Conservation (phyloP, 2,113 vertebrate genomes). For the Xiphophorus couchianus region DNA sequence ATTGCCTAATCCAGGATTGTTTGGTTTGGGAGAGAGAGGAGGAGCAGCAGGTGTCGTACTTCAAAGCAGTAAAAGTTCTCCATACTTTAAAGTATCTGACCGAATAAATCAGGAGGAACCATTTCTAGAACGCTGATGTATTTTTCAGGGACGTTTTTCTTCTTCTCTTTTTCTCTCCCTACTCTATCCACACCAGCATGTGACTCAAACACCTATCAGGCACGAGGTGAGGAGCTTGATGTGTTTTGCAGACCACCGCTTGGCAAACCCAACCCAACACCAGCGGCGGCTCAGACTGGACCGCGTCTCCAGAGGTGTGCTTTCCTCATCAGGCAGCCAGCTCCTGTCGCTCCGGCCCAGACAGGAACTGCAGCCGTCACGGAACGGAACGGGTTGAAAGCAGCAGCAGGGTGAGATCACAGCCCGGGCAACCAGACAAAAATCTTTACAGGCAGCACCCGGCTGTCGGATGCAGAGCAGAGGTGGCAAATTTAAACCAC, state of each 20-base stretch:
- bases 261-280: slow-evolving; percentile 1
- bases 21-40: neutral
- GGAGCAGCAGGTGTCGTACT: neutral
- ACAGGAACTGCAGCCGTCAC: slow-evolving; percentile 55
- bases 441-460: neutral
- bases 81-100: neutral
- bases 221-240: slow-evolving; percentile 40
- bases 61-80: too few relatives aligned
- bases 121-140: neutral
- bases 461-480: too few relatives aligned
- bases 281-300: slow-evolving; percentile 48
- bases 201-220: slow-evolving; percentile 9
- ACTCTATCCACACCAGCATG: neutral
- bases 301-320: slow-evolving; percentile 57
- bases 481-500: too few relatives aligned
- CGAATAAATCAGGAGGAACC: neutral
- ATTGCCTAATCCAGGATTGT: neutral
- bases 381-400: slow-evolving; percentile 55
- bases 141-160: neutral
- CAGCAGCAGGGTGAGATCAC: slow-evolving; percentile 35
- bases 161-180: too few relatives aligned
- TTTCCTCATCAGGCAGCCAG: slow-evolving; percentile 56
- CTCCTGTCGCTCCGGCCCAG: slow-evolving; percentile 40
- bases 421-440: neutral
- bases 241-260: slow-evolving; percentile 47